phyloP scores from a whole-genome alignment of 2,797 vertebrate genomes.

The Pipistrellus nathusii region DNA sequence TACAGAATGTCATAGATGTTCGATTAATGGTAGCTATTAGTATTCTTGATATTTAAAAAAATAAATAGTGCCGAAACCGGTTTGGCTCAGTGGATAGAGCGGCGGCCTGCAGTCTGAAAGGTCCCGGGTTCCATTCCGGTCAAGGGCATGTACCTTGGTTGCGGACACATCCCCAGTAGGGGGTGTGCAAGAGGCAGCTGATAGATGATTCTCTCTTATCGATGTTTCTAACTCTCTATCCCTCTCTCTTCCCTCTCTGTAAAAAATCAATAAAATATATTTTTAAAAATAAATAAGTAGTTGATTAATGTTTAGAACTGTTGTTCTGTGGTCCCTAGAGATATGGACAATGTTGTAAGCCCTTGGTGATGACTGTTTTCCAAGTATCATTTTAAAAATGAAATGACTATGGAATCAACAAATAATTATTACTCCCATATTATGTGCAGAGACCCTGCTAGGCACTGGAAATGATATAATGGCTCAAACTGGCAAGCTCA shows the following conservation, averaged over 20 bases:
- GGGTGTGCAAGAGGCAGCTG: too few species aligned
- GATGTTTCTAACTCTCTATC: too few species aligned
- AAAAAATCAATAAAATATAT: too few species aligned
- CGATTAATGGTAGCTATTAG: not conserved
- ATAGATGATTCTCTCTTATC: too few species aligned
- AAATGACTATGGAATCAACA: conserved; percentile 26
- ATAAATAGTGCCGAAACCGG: not conserved
- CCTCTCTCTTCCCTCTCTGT: too few species aligned
- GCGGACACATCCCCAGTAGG: too few species aligned
- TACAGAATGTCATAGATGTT: not conserved
- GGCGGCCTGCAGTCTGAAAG: too few species aligned
- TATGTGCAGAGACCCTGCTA: not conserved
- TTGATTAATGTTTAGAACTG: not conserved
- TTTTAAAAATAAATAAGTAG: not conserved
- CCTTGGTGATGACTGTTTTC: conserved; percentile 37
- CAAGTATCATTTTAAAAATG: conserved; percentile 49
- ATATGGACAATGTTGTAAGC: not conserved
- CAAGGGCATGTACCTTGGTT: too few species aligned
- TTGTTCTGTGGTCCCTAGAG: not conserved
- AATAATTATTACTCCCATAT: conserved; percentile 15
- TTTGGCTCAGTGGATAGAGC: too few species aligned
- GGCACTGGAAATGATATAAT: not conserved
- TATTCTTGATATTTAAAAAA: not conserved
- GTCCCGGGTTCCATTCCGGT: too few species aligned
- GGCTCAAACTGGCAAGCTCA: not conserved